Base-by-base conservation (phyloP, 2,797 vertebrate genomes). In the Notamacropus eugenii region DNA sequence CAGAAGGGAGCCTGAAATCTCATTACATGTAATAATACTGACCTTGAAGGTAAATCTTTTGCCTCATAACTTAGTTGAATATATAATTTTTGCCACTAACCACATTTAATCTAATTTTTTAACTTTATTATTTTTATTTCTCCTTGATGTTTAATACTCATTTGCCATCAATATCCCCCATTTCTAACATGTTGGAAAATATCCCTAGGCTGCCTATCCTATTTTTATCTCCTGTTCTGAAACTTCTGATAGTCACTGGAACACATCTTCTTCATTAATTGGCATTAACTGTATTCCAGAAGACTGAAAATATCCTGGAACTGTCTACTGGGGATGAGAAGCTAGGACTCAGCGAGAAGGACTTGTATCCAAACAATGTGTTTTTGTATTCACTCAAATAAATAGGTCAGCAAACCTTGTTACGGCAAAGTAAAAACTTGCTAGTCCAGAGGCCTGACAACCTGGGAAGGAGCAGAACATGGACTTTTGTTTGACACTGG, bases 201-300 rank as follows among this genome's bases (percentile, higher is more conserved):
- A 96, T 74, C 24, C 34, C 55, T 90, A 46, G 56, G 91, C 31
- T 94, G 91, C 90, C 93, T 94, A 74, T 27, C 67, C 31, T 34
- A 34, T n/a, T 91, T 54, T 93, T 92, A 95, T 92, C 94, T 96
- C 95, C 91, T 93, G 67, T 92, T 52, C 54, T 90, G 67, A 96
- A 93, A 95, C 95, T 96, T 98, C 96, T 94, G 91, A 95, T 62
- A 95, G 93, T 95, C 96, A 91, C 93, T 93, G 96, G 91, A 96
- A 97, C 97, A 96, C 50, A 58, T 87, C 93, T 92, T 46, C 94
- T 96, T 97, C 95, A 96, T 93, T 96, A 87, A 96, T 92, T 95
- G 96, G 90, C 52, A 93, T 40, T 40, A 46, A 95, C 90, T 91
- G 29, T 95, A 93, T 95, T 97, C 92, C 93, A 95, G 93, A 92